Conservation (phyloP, 2,113 vertebrate genomes). For the Saccopteryx bilineata region DNA sequence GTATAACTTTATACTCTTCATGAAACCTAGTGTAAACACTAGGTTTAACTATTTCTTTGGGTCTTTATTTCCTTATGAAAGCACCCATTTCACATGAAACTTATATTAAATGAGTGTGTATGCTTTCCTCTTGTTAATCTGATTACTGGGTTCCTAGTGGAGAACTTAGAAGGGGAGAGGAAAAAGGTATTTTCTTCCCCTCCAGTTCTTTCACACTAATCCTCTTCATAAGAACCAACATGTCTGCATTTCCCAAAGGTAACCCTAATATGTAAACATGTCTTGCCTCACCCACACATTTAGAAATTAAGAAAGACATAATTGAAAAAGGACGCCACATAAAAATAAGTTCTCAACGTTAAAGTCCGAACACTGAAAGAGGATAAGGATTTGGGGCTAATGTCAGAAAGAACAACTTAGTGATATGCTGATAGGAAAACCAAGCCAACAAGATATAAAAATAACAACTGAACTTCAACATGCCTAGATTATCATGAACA, state of each 20-base stretch:
- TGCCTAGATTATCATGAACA: background rate
- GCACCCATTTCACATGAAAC: background rate
- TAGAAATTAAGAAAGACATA: background rate
- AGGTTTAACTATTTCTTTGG: background rate
- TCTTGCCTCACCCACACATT: background rate
- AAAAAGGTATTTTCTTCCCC: background rate
- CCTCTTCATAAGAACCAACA: background rate
- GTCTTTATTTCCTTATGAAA: background rate
- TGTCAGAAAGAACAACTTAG: background rate
- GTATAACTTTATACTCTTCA: background rate
- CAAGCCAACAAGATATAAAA: background rate
- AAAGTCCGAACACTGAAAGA: background rate
- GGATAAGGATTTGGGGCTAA: background rate
- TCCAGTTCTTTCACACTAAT: background rate
- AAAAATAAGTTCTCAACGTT: conserved; percentile 2
- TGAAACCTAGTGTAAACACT: background rate
- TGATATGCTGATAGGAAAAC: background rate
- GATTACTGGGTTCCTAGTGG: background rate
- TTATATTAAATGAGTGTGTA: background rate
- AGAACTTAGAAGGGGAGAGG: background rate
- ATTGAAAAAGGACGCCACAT: background rate
- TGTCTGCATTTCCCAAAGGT: background rate
- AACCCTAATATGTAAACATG: background rate
- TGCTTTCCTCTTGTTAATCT: background rate
- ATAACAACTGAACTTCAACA: background rate